Percentiles rank a stretch among this genome's conserved stretches.
phyloP scores from a whole-genome alignment of 2,113 vertebrate genomes.

The Gallinago paraguaiae region DNA sequence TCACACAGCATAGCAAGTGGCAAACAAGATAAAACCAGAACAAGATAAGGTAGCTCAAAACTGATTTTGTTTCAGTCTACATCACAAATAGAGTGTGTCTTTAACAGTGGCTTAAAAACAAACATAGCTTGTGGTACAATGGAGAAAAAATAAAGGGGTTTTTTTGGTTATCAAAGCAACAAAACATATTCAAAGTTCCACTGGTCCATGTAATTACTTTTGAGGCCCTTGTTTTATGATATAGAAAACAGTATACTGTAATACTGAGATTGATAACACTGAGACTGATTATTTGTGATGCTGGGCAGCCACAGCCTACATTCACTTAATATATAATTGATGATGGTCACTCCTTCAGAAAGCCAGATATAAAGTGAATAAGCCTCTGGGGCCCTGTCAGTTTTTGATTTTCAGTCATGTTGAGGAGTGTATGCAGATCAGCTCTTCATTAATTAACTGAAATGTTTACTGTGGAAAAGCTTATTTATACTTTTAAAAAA shows the following conservation, averaged over 20 bases:
- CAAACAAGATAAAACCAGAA: neutral
- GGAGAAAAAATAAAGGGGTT: neutral
- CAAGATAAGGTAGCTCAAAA: neutral
- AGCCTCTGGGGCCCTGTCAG: neutral
- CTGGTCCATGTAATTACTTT: neutral
- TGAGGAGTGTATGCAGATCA: neutral
- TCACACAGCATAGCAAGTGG: rapidly evolving
- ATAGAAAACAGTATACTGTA: neutral
- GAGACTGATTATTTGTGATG: neutral
- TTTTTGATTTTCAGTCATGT: neutral
- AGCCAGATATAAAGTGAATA: neutral
- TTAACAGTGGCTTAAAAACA: neutral
- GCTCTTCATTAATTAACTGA: neutral
- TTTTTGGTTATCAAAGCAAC: neutral
- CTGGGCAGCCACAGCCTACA: neutral
- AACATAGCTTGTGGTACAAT: neutral
- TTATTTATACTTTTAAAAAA: neutral
- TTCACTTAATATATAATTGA: neutral
- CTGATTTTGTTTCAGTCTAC: neutral
- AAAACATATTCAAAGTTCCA: neutral
- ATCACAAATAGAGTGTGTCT: neutral
- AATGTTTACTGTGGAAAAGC: neutral
- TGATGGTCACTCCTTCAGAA: neutral
- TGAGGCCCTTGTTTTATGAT: neutral
- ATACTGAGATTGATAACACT: neutral